Percentiles rank a stretch among this genome's conserved stretches.
phyloP scores from a whole-genome alignment of 2,888 invertebrate genomes.

The Caenorhabditis sp. region DNA sequence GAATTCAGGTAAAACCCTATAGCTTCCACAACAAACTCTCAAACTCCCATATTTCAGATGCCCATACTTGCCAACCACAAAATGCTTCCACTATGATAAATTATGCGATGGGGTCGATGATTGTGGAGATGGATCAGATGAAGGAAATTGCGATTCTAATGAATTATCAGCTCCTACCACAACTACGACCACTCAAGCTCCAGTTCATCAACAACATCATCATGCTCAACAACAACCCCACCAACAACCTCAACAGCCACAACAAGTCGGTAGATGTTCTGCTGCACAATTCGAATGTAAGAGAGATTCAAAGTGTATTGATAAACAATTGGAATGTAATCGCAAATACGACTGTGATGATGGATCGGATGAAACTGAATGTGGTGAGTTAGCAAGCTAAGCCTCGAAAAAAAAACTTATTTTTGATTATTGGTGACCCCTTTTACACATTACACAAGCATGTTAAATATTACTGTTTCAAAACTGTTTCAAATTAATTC shows the following conservation, averaged over 20 bases:
- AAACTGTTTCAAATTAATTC: too few species aligned
- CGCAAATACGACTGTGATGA: slow-evolving; percentile 77
- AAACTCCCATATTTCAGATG: too few species aligned
- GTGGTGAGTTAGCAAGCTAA: slow-evolving; percentile 76
- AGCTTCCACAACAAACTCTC: too few species aligned
- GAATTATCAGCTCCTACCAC: slow-evolving; percentile 29
- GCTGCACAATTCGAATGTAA: slow-evolving; percentile 30
- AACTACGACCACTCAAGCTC: slow-evolving; percentile 9
- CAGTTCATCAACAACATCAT: slow-evolving; percentile 5
- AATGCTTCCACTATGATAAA: slow-evolving; percentile 82
- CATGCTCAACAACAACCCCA: background rate
- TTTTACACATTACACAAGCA: too few species aligned
- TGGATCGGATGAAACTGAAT: slow-evolving; percentile 87
- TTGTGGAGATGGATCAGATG: slow-evolving; percentile 84
- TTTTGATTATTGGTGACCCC: too few species aligned
- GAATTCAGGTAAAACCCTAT: slow-evolving; percentile 37
- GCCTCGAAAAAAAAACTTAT: background rate
- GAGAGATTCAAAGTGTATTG: slow-evolving; percentile 78
- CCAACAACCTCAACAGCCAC: background rate
- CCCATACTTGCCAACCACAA: slow-evolving; percentile 48
- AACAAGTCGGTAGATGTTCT: slow-evolving; percentile 7
- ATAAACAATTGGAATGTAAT: slow-evolving; percentile 82
- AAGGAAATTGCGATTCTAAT: slow-evolving; percentile 72
- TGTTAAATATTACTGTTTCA: too few species aligned
- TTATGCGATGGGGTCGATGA: slow-evolving; percentile 79